A percentile compares a stretch with the other conserved stretches of the same genome.
Evolutionary conservation across 2,113 vertebrate genomes (phyloP).

Genomic region (Seriola rivoliana): DNA sequence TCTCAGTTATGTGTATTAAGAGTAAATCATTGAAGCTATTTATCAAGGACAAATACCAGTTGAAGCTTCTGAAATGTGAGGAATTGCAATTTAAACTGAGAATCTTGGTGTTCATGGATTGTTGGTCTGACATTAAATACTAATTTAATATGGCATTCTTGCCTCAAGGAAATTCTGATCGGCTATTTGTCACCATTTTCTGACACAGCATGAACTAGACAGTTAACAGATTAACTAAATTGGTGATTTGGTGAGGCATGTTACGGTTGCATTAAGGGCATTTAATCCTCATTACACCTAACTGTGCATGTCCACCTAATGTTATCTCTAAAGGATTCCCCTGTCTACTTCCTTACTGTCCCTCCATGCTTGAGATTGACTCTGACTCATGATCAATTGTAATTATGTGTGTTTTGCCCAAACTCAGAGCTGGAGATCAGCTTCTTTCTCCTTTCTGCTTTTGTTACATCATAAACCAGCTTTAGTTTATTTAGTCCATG

Average conservation of each 20-base stretch:
- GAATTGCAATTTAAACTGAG: neutral
- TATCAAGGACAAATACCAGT: neutral
- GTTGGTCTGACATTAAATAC: neutral
- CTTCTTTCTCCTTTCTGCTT: neutral
- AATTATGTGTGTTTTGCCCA: neutral
- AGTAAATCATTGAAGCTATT: neutral
- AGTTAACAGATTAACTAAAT: neutral
- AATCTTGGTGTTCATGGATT: neutral
- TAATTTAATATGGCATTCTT: neutral
- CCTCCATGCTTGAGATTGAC: neutral
- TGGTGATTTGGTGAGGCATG: neutral
- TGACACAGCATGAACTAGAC: neutral
- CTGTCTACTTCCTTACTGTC: neutral
- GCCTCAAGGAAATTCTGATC: neutral
- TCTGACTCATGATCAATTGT: slow-evolving; percentile 18
- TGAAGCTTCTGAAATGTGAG: neutral
- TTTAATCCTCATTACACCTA: slow-evolving; percentile 2
- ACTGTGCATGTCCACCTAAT: neutral
- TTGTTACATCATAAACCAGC: neutral
- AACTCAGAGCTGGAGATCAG: slow-evolving; percentile 12
- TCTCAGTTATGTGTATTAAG: neutral
- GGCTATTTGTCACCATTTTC: neutral
- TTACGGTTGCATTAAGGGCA: neutral
- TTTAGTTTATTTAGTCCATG: slow-evolving; percentile 11
- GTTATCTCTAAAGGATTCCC: neutral